These are phyloP conservation scores for Trogon melanurus DNA, from an alignment of 2,113 vertebrate species.

Conservation along the genomic window DNA sequence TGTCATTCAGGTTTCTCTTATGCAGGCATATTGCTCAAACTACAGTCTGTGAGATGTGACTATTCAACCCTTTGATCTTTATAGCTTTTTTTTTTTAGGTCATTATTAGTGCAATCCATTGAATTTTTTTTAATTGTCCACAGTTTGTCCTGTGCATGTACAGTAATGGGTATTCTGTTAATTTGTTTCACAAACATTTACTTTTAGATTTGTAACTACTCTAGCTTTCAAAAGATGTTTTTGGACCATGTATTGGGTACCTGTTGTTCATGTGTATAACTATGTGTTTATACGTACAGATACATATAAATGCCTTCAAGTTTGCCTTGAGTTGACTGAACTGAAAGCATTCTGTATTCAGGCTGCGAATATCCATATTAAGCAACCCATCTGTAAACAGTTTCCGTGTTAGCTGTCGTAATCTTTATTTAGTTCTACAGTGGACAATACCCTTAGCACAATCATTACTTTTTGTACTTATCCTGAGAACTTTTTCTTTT, in stretches of 20 bases:
- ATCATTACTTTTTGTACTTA: neutral
- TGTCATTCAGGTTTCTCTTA: neutral
- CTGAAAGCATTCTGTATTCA: neutral
- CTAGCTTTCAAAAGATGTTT: neutral
- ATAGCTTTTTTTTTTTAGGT: neutral
- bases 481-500: neutral
- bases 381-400: neutral
- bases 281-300: too few relatives aligned
- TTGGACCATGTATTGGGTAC: neutral
- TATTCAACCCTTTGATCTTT: neutral
- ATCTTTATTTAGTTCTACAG: neutral
- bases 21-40: neutral
- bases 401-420: neutral
- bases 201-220: neutral
- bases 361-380: neutral
- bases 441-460: neutral
- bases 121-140: neutral
- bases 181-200: neutral
- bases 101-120: neutral
- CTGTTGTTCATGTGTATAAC: neutral
- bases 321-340: neutral
- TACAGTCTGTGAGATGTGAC: neutral
- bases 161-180: neutral
- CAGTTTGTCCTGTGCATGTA: neutral
- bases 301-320: neutral